Base-by-base conservation (phyloP, 2,797 vertebrate species). In the Spatula clypeata region DNA sequence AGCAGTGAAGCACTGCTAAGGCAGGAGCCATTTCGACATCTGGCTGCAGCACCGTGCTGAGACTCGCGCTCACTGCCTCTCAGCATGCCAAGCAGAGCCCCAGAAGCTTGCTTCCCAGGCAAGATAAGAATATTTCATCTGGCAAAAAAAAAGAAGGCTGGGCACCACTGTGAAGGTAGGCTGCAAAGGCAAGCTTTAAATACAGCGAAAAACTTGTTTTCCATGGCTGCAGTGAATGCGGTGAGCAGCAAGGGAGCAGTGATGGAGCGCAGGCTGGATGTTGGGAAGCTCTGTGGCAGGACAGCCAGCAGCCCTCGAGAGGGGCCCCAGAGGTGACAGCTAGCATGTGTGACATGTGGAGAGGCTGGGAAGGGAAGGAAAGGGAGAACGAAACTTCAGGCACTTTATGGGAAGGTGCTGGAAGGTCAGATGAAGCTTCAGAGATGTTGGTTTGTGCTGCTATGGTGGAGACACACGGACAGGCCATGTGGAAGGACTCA, bases 201-300 rank as follows among this genome's bases (percentile, higher is more conserved):
- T 16, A 27, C 4, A 57, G 20, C 1, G 7, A 34, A 27, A 14
- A 23, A 26, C 29, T 44, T 45, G 23, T 57, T 79, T 64, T 34
- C 14, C 55, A 7, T 4, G 2, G 38, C 38, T 0, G 0, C 7
- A 40, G 29, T 21, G 45, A 34, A 34, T 0, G 1, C 19, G 42
- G 13, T 20, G 16, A 27, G 61, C 1, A 5, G 42, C 26, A 31
- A 44, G 0, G 0, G 36, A 8, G 5, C 4, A 54, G 27, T 0
- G 0, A 44, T 40, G n/a, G 14, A 62, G 29, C 6, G 42, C 38
- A 73, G 42, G n/a, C 54, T 20, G 15, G 72, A 8, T 10, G 1
- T 21, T 4, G 21, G 23, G 67, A 31, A 74, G 40, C 24, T 74
- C 54, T 57, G 61, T 32, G 26, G 11, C 13, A 31, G 55, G 19